phyloP scores from a whole-genome alignment of 2,113 vertebrate genomes.

The Neopipo cinnamomea region DNA sequence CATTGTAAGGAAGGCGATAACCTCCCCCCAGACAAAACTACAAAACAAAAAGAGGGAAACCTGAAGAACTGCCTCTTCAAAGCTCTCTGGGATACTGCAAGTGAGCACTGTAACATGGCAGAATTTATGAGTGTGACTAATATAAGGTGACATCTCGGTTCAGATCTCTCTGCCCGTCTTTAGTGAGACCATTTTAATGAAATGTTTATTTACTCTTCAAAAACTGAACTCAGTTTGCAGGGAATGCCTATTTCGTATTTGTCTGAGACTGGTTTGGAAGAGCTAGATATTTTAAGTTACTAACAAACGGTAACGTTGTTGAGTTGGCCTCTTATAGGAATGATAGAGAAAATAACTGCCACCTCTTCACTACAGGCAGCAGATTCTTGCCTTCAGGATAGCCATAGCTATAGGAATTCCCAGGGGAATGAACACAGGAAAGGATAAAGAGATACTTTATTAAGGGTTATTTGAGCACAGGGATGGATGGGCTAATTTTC shows the following conservation, averaged over 20 bases:
- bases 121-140: conserved; percentile 74
- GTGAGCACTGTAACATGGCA: conserved; percentile 36
- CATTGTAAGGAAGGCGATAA: neutral
- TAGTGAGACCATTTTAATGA: conserved; percentile 70
- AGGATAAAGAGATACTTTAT: conserved; percentile 40
- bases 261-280: conserved; percentile 50
- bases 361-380: conserved; percentile 33
- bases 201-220: conserved; percentile 72
- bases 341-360: conserved; percentile 51
- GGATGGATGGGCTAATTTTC: neutral
- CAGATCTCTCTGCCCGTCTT: conserved; percentile 64
- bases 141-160: conserved; percentile 74
- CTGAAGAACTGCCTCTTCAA: conserved; percentile 3
- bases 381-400: conserved; percentile 60
- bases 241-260: conserved; percentile 37
- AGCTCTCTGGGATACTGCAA: conserved; percentile 58
- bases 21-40: neutral
- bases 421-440: conserved; percentile 11
- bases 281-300: conserved; percentile 53
- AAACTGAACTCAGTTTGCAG: conserved; percentile 45
- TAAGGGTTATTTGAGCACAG: neutral
- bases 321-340: conserved; percentile 55
- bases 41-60: neutral
- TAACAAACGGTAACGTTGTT: conserved; percentile 29
- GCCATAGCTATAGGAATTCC: conserved; percentile 57